Percentiles rank a stretch among this genome's conserved stretches.
Evolutionary conservation across 2,797 vertebrate genomes (phyloP).

Genomic region (Poecilia picta): DNA sequence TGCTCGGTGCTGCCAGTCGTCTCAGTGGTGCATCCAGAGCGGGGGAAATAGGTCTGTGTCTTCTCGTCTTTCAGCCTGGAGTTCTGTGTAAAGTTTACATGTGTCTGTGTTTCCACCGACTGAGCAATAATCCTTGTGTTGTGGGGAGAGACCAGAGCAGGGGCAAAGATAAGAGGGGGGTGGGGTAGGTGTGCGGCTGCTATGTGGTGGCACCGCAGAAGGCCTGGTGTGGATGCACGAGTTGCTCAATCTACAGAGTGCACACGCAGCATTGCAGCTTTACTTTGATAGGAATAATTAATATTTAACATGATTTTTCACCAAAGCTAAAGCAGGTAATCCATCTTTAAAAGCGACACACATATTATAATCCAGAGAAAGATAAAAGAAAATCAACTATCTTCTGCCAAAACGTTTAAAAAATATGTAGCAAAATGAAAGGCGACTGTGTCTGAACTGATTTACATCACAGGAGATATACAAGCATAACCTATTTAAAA

Average conservation of each 20-base stretch:
- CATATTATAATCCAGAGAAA: neutral
- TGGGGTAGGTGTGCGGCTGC: conserved; percentile 14
- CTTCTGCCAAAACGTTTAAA: neutral
- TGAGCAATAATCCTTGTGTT: conserved; percentile 58
- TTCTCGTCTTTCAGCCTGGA: conserved; percentile 36
- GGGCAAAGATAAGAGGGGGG: conserved; percentile 9
- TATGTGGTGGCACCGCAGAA: conserved; percentile 21
- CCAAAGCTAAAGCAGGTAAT: neutral
- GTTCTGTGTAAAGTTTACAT: conserved; percentile 23
- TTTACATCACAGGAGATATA: neutral
- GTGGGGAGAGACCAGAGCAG: conserved; percentile 52
- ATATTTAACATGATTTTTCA: neutral
- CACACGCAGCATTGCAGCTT: neutral
- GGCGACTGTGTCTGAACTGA: neutral
- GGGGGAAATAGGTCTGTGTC: conserved; percentile 40
- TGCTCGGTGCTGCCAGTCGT: conserved; percentile 19
- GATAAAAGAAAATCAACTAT: neutral
- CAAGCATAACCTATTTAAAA: neutral
- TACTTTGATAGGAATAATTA: neutral
- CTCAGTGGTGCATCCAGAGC: conserved; percentile 26
- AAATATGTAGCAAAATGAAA: neutral
- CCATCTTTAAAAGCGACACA: neutral
- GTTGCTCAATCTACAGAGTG: conserved; percentile 7
- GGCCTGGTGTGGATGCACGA: conserved; percentile 14
- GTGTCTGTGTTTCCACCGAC: conserved; percentile 36